Conservation (phyloP, 2,888 invertebrate genomes). For the Uropetala carovei region DNA sequence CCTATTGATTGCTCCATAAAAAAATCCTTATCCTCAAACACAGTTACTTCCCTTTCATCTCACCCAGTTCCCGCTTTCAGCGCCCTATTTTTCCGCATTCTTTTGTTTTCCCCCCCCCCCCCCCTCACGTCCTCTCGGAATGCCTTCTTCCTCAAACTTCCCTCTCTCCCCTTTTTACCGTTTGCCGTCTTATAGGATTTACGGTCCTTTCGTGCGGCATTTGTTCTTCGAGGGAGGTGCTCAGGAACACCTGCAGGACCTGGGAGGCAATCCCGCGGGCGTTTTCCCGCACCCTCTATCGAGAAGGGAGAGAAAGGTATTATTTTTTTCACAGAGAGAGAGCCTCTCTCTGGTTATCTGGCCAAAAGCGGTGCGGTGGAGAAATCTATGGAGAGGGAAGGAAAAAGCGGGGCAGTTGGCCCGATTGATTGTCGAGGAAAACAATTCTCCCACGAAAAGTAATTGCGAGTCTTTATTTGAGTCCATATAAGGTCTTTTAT, state of each 20-base stretch:
- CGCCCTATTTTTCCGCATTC: neutral
- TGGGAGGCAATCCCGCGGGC: conserved; percentile 34
- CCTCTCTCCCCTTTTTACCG: neutral
- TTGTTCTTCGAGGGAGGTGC: conserved; percentile 23
- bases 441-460: neutral
- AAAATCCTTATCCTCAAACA: neutral
- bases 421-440: neutral
- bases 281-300: neutral
- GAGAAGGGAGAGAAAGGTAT: neutral
- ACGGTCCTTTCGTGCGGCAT: conserved; percentile 40
- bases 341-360: neutral
- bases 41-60: conserved; percentile 8
- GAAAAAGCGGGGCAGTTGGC: neutral
- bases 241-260: conserved; percentile 49
- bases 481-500: neutral
- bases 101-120: neutral
- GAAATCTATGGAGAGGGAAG: neutral
- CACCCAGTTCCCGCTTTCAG: neutral
- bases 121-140: neutral
- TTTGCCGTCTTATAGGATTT: conserved; percentile 35
- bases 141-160: neutral
- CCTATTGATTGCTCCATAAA: neutral
- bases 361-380: neutral
- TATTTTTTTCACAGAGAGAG: neutral
- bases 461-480: neutral